These are phyloP conservation scores for Slavum lentiscoides DNA, from an alignment of 2,888 invertebrate genomes.

Conservation along the genomic window DNA sequence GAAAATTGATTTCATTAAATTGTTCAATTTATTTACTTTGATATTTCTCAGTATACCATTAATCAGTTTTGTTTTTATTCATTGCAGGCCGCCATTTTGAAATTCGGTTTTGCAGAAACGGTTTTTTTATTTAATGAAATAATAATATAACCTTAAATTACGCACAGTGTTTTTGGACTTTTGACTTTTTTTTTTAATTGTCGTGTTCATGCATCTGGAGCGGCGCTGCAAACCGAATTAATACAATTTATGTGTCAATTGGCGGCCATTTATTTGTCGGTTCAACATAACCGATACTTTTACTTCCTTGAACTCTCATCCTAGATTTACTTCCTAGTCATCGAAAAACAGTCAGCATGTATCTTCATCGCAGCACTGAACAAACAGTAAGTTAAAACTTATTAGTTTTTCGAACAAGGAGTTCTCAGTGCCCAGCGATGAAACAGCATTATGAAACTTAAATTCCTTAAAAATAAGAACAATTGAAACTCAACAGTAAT, in stretches of 20 bases:
- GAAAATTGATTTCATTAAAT: conserved; percentile 10
- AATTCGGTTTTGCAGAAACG: conserved; percentile 53
- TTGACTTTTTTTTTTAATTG: conserved; percentile 38
- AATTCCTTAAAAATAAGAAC: conserved; percentile 1
- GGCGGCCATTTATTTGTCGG: conserved; percentile 52
- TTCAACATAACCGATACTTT: conserved; percentile 45
- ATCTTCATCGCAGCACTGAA: conserved; percentile 53
- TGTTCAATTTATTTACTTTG: conserved; percentile 36
- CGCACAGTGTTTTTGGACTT: conserved; percentile 51
- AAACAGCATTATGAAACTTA: conserved; percentile 46
- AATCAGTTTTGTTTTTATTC: conserved; percentile 49
- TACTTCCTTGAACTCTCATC: conserved; percentile 35
- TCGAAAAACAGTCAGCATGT: conserved; percentile 47
- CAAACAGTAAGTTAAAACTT: conserved; percentile 50
- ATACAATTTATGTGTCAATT: conserved; percentile 51
- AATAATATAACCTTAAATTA: conserved; percentile 44
- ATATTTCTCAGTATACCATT: conserved; percentile 36
- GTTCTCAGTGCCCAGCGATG: conserved; percentile 52
- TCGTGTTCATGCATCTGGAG: conserved; percentile 51
- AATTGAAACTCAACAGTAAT: neutral
- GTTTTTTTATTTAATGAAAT: conserved; percentile 49
- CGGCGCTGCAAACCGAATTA: conserved; percentile 52
- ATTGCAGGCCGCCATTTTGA: conserved; percentile 52
- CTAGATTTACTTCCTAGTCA: conserved; percentile 32
- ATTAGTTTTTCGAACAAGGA: conserved; percentile 52